Evolutionary conservation across 2,888 invertebrate species (phyloP).

Genomic region (Drosophila mulleri): DNA sequence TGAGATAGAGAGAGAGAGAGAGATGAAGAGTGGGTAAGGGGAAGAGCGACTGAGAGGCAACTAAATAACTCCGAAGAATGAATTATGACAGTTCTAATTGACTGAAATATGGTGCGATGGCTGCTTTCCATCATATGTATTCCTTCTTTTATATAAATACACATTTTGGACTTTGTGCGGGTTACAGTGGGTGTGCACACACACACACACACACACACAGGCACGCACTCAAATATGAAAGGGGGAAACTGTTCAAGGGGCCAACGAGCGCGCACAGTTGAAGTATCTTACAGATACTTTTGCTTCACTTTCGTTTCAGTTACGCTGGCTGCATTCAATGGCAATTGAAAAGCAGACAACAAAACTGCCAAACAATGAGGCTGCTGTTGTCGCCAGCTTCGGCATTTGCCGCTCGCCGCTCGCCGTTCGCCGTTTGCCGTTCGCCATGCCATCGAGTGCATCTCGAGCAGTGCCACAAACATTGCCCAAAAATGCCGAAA

Average conservation of each 20-base stretch:
- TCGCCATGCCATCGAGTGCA: constrained; percentile 42
- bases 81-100: constrained; percentile 85
- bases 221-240: not conserved
- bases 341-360: constrained; percentile 56
- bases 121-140: constrained; percentile 79
- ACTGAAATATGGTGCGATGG: constrained; percentile 84
- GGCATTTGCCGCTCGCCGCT: constrained; percentile 12
- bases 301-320: constrained; percentile 73
- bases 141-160: constrained; percentile 8
- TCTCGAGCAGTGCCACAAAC: constrained; percentile 57
- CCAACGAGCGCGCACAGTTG: constrained; percentile 36
- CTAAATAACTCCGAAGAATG: constrained; percentile 83
- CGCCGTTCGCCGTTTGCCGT: not conserved
- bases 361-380: constrained; percentile 15
- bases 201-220: not conserved
- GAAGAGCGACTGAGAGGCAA: constrained; percentile 44
- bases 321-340: constrained; percentile 69
- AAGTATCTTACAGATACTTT: constrained; percentile 74
- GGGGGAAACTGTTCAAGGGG: constrained; percentile 2
- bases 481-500: constrained; percentile 26
- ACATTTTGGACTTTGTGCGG: constrained; percentile 51
- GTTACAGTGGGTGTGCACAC: constrained; percentile 37
- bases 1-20: constrained; percentile 1
- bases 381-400: constrained; percentile 42
- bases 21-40: constrained; percentile 10